Conservation (phyloP, 2,113 vertebrate species). For the Anseranas semipalmata region DNA sequence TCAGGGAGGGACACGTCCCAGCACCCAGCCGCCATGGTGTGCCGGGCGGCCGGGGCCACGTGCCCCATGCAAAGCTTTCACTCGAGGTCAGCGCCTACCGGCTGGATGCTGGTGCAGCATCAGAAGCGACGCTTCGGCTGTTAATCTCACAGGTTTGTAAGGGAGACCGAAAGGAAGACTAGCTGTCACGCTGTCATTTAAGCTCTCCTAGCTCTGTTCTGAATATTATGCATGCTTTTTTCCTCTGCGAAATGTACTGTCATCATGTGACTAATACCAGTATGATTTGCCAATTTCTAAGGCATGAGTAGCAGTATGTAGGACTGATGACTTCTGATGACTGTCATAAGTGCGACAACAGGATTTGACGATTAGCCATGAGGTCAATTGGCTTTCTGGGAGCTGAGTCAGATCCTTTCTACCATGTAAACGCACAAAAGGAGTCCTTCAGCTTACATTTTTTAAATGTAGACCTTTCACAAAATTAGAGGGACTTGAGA, state of each 20-base stretch:
- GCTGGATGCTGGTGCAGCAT: fast-evolving
- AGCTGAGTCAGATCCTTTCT: background rate
- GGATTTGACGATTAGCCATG: background rate
- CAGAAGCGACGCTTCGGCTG: fast-evolving
- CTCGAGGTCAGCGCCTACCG: fast-evolving
- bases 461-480: fast-evolving
- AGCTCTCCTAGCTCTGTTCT: background rate
- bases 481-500: no score
- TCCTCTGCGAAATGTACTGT: background rate
- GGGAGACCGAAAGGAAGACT: fast-evolving
- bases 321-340: background rate
- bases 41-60: background rate
- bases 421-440: background rate
- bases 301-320: background rate
- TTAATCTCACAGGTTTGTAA: fast-evolving
- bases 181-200: fast-evolving
- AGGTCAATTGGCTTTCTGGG: background rate
- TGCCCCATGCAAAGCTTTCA: background rate
- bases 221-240: fast-evolving
- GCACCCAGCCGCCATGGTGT: no score
- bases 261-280: background rate
- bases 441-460: background rate
- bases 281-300: background rate
- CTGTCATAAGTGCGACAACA: background rate
- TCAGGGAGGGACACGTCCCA: background rate